Base-by-base conservation (phyloP, 2,797 vertebrate species). In the Coregonus ussuriensis region DNA sequence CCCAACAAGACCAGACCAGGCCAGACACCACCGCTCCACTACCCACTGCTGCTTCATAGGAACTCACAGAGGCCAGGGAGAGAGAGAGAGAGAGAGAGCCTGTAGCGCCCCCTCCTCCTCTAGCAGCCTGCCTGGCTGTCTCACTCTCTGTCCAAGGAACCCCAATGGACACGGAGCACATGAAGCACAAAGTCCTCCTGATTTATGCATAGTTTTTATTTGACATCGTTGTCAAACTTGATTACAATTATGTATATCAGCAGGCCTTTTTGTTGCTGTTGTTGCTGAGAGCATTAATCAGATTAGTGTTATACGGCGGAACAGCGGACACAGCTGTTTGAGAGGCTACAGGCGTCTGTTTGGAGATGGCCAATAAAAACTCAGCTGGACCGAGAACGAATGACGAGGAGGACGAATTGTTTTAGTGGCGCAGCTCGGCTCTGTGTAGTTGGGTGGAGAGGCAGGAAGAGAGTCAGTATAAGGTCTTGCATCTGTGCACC, bases 221-320 rank as follows among this genome's bases (percentile, higher is more conserved):
- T 89, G 85, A 89, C 84, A 86, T 85, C 86, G 86, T 85, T 85
- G 85, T 90, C 89, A 91, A 88, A 90, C 83, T 77, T 89, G 88
- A 92, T 93, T 91, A 90, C 87, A 92, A 91, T 93, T 90, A 92
- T 91, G 88, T 84, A 90, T 91, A 88, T 91, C 85, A 89, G 88
- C 74, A 83, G 84, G 80, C 77, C 1, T 77, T 83, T 86, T 81
- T 88, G 86, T 86, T 81, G 71, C 72, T 74, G 77, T 85, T 79
- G 88, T 87, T 84, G 82, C 79, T 77, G 83, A 86, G 83, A 89
- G 88, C 87, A 88, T 87, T 91, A 93, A 93, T 93, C 86, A 91
- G 88, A 92, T 91, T 91, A 91, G 81, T 79, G 82, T 88, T 88
- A 89, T 85, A 88, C 71, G 37, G 89, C 85, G 86, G 87, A 89